These are phyloP conservation scores for Microdon myrmicae DNA, from an alignment of 2,888 invertebrate species.

Conservation along the genomic window DNA sequence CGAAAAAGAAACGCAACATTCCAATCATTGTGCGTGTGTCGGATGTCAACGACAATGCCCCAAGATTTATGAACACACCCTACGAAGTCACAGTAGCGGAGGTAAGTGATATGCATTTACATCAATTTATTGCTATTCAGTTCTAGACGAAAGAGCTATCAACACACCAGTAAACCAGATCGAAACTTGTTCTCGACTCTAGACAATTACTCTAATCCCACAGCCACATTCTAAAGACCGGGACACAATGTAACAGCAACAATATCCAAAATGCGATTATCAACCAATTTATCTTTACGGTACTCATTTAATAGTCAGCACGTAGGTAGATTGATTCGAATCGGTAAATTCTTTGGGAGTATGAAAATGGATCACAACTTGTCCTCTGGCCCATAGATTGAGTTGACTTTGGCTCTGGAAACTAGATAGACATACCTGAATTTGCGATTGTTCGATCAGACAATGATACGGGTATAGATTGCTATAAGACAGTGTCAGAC, in stretches of 20 bases:
- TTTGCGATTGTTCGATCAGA: slow-evolving; percentile 19
- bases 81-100: slow-evolving; percentile 87
- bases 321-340: slow-evolving; percentile 49
- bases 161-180: slow-evolving; percentile 3
- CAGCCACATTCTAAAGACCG: slow-evolving; percentile 40
- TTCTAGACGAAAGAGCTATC: neutral
- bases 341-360: slow-evolving; percentile 47
- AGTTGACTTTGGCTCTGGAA: too few relatives aligned
- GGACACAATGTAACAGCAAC: neutral
- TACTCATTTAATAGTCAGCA: slow-evolving; percentile 51
- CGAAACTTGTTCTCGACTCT: slow-evolving; percentile 26
- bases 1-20: slow-evolving; percentile 83
- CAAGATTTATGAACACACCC: slow-evolving; percentile 83
- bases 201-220: slow-evolving; percentile 41
- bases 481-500: slow-evolving; percentile 15
- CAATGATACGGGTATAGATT: slow-evolving; percentile 22
- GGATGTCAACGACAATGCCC: slow-evolving; percentile 90
- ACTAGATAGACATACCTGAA: slow-evolving; percentile 1
- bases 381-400: too few relatives aligned
- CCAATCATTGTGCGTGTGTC: slow-evolving; percentile 90
- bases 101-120: slow-evolving; percentile 70
- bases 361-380: slow-evolving; percentile 46
- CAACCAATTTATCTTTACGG: slow-evolving; percentile 47
- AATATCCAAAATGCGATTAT: slow-evolving; percentile 44
- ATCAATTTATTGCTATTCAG: slow-evolving; percentile 13